These are phyloP conservation scores for Gopherus flavomarginatus DNA, from an alignment of 2,113 vertebrate species.

Conservation along the genomic window DNA sequence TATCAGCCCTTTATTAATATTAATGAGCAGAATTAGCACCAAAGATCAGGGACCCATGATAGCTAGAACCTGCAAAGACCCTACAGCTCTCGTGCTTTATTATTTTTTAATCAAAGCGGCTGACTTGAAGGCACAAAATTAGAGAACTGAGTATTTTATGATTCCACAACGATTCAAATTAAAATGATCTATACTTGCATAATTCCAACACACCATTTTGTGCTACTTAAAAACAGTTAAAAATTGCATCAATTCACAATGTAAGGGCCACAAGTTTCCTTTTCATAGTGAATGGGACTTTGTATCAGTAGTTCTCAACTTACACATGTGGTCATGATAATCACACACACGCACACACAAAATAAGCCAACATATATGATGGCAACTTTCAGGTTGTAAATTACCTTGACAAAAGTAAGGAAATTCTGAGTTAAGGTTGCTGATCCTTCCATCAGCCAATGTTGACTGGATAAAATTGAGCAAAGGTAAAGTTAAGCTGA, in stretches of 20 bases:
- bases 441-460: background rate
- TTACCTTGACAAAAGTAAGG: slow-evolving; percentile 29
- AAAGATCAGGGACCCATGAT: slow-evolving; percentile 79
- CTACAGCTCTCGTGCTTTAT: slow-evolving; percentile 82
- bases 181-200: slow-evolving; percentile 84
- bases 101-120: slow-evolving; percentile 86
- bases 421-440: background rate
- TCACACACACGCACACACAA: background rate
- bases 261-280: slow-evolving; percentile 70
- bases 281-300: slow-evolving; percentile 73
- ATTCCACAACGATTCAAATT: slow-evolving; percentile 84
- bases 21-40: slow-evolving; percentile 82
- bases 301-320: slow-evolving; percentile 66
- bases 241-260: slow-evolving; percentile 81
- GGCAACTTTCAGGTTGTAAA: background rate
- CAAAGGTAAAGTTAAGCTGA: background rate
- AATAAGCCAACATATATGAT: slow-evolving; percentile 5
- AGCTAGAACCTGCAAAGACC: slow-evolving; percentile 77
- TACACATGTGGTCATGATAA: slow-evolving; percentile 67
- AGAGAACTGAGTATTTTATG: slow-evolving; percentile 81
- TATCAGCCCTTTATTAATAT: slow-evolving; percentile 82
- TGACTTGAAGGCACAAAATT: slow-evolving; percentile 84
- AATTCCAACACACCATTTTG: slow-evolving; percentile 80
- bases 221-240: slow-evolving; percentile 84
- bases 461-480: background rate